phyloP scores from a whole-genome alignment of 2,797 vertebrate species.

The Taenioides sp. region DNA sequence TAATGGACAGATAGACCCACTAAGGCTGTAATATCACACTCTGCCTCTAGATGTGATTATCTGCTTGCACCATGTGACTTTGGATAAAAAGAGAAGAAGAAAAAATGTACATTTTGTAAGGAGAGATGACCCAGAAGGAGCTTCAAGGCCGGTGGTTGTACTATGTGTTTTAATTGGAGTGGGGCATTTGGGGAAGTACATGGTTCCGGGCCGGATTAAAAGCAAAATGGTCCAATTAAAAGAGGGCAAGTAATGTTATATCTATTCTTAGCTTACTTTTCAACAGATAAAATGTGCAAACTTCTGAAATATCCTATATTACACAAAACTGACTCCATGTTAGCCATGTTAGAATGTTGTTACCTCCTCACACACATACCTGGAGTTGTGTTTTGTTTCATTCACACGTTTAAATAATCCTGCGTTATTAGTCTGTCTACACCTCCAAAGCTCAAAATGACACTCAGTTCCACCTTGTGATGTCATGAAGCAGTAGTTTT shows the following conservation, averaged over 20 bases:
- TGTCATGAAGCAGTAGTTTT: no score
- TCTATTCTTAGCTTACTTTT: conserved; percentile 40
- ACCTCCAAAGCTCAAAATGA: no score
- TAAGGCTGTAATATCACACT: conserved; percentile 39
- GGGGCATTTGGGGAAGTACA: conserved; percentile 60
- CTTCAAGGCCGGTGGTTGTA: conserved; percentile 29
- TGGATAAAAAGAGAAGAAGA: conserved; percentile 2
- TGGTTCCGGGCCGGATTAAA: conserved; percentile 44
- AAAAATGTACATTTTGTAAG: conserved; percentile 23
- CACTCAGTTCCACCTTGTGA: no score
- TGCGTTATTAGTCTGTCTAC: no score
- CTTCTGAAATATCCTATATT: background rate
- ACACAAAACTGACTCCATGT: no score
- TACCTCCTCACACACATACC: no score
- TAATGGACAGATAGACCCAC: conserved; percentile 28
- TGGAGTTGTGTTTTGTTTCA: no score
- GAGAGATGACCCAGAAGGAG: conserved; percentile 33
- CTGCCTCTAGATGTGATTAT: conserved; percentile 41
- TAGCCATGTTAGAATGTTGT: no score
- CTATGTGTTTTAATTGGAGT: conserved; percentile 61
- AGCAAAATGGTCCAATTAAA: conserved; percentile 54
- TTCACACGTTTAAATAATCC: no score
- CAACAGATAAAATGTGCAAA: conserved; percentile 14
- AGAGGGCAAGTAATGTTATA: conserved; percentile 31
- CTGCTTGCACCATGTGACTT: conserved; percentile 22